Conservation (phyloP, 2,888 invertebrate species). For the Oscheius sp. region DNA sequence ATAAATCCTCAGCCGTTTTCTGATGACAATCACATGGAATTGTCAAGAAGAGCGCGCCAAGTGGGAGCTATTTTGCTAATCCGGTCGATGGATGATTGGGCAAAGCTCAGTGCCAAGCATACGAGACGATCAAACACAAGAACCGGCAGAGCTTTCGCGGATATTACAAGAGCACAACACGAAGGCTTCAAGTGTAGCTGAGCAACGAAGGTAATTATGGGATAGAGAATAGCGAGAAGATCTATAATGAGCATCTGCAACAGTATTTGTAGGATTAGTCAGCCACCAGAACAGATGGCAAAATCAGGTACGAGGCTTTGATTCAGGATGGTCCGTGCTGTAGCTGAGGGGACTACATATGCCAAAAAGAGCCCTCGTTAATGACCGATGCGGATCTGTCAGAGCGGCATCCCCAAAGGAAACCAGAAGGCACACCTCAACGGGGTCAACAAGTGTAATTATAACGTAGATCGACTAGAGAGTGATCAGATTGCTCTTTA, state of each 20-base stretch:
- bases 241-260: conserved; percentile 33
- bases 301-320: background rate
- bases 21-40: conserved; percentile 20
- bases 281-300: conserved; percentile 22
- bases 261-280: conserved; percentile 22
- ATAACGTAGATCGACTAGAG: background rate
- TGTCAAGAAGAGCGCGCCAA: conserved; percentile 9
- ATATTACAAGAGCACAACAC: conserved; percentile 11
- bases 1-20: conserved; percentile 21
- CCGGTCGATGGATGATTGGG: conserved; percentile 33
- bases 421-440: conserved; percentile 28
- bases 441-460: conserved; percentile 37
- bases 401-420: conserved; percentile 31
- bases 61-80: conserved; percentile 31
- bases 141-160: conserved; percentile 14
- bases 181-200: background rate
- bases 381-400: conserved; percentile 16
- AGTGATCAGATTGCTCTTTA: background rate
- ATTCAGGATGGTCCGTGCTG: background rate
- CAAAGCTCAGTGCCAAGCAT: conserved; percentile 7
- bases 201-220: conserved; percentile 26
- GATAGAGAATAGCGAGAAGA: conserved; percentile 11
- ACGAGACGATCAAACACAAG: conserved; percentile 30
- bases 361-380: background rate
- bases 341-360: background rate